These are phyloP conservation scores for Enteromius argenteus DNA, from an alignment of 2,797 vertebrate species.

Conservation along the genomic window DNA sequence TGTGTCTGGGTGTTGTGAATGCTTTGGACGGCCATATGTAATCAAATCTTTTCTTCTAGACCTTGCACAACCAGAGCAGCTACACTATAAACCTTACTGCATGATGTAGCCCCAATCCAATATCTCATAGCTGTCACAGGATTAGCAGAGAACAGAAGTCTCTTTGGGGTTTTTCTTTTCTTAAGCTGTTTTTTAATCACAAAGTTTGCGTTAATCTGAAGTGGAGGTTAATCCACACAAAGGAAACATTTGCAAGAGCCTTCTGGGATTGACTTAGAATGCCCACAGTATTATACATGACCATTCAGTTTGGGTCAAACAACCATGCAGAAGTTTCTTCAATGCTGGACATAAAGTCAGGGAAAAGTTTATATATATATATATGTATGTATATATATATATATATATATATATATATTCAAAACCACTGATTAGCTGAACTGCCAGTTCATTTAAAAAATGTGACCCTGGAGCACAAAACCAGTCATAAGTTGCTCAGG, in stretches of 20 bases:
- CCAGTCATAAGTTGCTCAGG: no score
- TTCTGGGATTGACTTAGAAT: conserved; percentile 18
- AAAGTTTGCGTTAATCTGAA: conserved; percentile 29
- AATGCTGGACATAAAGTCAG: neutral
- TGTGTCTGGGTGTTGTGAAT: neutral
- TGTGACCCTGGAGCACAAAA: no score
- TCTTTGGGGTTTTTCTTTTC: conserved; percentile 27
- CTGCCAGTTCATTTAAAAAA: neutral
- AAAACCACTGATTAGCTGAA: neutral
- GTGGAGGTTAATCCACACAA: conserved; percentile 44
- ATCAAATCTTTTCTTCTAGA: conserved; percentile 14
- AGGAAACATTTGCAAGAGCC: conserved; percentile 24
- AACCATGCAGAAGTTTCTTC: neutral
- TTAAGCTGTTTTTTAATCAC: conserved; percentile 60
- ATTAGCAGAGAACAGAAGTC: conserved; percentile 39
- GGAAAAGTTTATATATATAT: neutral
- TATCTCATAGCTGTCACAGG: conserved; percentile 20
- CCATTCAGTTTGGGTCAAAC: neutral
- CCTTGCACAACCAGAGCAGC: neutral
- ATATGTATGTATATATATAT: no score
- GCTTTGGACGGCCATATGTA: neutral
- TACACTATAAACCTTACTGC: conserved; percentile 3
- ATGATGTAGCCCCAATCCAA: conserved; percentile 25
- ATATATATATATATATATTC: neutral
- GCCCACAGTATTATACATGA: neutral